Evolutionary conservation across 2,113 vertebrate genomes (phyloP).

Genomic region (Lonchura striata): DNA sequence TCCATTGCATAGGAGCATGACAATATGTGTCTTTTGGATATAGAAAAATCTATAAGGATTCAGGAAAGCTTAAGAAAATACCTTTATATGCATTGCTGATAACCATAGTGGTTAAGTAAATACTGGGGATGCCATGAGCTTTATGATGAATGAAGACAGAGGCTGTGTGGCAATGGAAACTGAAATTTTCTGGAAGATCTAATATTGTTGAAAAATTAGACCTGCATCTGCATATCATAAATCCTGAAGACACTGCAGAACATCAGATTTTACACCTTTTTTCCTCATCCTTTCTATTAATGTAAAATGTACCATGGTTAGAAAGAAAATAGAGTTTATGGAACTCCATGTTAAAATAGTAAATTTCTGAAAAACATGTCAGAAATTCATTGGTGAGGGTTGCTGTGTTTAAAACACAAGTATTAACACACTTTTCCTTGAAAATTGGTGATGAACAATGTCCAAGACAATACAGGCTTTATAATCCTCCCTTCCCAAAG

Average conservation of each 20-base stretch:
- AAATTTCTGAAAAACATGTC: not conserved
- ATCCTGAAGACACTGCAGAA: not conserved
- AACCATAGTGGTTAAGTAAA: not conserved
- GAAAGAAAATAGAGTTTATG: not conserved
- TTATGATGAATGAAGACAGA: not conserved
- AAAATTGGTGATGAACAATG: not conserved
- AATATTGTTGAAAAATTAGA: not conserved
- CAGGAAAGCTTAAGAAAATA: not conserved
- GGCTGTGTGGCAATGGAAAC: not conserved
- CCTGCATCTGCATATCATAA: not conserved
- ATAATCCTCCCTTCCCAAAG: not conserved
- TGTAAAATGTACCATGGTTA: accelerated
- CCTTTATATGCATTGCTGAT: not conserved
- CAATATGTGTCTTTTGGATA: not conserved
- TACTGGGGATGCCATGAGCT: not conserved
- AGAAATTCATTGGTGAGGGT: not conserved
- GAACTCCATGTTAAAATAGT: not conserved
- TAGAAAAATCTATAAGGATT: not conserved
- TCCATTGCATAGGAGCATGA: not conserved
- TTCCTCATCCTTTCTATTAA: not conserved
- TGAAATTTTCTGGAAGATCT: not conserved
- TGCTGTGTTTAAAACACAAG: not conserved
- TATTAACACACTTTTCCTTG: not conserved
- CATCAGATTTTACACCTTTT: not conserved
- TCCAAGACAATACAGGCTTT: not conserved